phyloP scores from a whole-genome alignment of 2,113 vertebrate genomes.

The Petrocephalus microphthalmus region DNA sequence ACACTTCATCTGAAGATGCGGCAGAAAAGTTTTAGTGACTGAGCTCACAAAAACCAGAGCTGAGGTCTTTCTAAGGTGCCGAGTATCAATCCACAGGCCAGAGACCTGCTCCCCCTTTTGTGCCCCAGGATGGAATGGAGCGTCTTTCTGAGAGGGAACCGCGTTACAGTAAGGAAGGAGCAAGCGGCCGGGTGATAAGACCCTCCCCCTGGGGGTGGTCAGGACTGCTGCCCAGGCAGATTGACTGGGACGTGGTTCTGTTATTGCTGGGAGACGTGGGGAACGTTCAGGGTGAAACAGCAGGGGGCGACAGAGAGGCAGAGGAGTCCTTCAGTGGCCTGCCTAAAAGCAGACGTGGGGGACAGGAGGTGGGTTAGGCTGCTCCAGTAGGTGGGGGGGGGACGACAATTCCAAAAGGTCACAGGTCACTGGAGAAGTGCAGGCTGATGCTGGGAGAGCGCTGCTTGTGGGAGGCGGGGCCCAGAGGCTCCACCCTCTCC shows the following conservation, averaged over 20 bases:
- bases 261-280: neutral
- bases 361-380: slow-evolving; percentile 15
- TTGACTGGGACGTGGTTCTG: neutral
- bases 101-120: neutral
- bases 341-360: slow-evolving; percentile 48
- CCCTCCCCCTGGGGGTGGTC: neutral
- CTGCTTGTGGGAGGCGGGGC: slow-evolving; percentile 71
- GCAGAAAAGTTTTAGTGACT: slow-evolving; percentile 23
- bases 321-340: slow-evolving; percentile 42
- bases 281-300: neutral
- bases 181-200: neutral
- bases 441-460: slow-evolving; percentile 86
- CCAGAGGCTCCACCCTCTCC: slow-evolving; percentile 66
- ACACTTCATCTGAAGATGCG: slow-evolving; percentile 22
- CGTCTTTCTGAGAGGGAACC: neutral
- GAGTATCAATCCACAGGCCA: slow-evolving; percentile 14
- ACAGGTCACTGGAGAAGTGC: slow-evolving; percentile 79
- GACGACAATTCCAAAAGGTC: slow-evolving; percentile 20
- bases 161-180: neutral
- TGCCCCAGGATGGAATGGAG: neutral
- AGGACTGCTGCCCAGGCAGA: neutral
- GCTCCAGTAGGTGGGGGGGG: neutral
- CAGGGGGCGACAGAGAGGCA: neutral
- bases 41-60: slow-evolving; percentile 10
- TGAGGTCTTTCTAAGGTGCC: slow-evolving; percentile 35